These are phyloP conservation scores for Typhlomys cinereus DNA, from an alignment of 2,113 vertebrate species.

Conservation along the genomic window DNA sequence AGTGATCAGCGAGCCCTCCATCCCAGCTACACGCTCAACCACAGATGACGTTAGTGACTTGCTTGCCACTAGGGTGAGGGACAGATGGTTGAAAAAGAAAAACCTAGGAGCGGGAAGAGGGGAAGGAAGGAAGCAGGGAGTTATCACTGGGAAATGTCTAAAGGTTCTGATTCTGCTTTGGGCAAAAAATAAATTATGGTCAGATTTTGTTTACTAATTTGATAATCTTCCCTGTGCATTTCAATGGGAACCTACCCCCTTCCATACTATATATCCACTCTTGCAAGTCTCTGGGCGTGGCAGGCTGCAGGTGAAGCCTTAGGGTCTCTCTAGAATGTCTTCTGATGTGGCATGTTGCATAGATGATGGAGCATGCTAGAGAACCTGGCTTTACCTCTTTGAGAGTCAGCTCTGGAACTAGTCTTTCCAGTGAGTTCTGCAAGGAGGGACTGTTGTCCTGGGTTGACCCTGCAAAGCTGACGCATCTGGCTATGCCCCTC, in stretches of 20 bases:
- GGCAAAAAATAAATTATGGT: neutral
- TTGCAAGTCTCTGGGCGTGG: neutral
- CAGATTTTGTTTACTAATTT: neutral
- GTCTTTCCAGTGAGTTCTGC: constrained; percentile 37
- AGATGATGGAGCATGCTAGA: neutral
- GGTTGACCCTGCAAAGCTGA: neutral
- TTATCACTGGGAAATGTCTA: neutral
- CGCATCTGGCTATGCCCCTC: neutral
- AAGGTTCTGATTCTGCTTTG: constrained; percentile 36
- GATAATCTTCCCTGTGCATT: neutral
- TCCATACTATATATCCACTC: rapidly evolving
- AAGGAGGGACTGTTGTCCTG: neutral
- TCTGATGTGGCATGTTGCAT: neutral
- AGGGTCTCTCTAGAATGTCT: neutral
- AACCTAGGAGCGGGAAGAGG: too few species aligned
- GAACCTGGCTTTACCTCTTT: neutral
- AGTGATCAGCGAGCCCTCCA: neutral
- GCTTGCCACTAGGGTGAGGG: neutral
- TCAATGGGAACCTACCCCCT: neutral
- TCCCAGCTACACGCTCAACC: neutral
- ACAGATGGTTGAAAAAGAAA: neutral
- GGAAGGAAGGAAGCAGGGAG: neutral
- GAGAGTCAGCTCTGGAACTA: neutral
- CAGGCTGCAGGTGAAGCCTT: neutral
- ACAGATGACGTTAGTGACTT: neutral